These are phyloP conservation scores for Chamaetylas fuelleborni DNA, from an alignment of 2,113 vertebrate genomes.

Conservation along the genomic window DNA sequence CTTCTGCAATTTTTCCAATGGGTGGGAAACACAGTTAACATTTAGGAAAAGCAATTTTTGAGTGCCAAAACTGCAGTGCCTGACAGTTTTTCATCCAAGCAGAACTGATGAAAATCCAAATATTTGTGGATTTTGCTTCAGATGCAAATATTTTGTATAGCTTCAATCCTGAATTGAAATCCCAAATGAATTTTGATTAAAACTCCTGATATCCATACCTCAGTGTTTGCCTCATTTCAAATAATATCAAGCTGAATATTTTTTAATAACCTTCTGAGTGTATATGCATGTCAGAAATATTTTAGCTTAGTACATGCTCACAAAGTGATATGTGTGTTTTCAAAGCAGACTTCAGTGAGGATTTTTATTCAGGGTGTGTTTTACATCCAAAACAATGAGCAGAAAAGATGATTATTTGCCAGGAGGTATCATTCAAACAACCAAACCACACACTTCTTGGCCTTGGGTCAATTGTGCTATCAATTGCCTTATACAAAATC, in stretches of 20 bases:
- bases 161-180: conserved; percentile 15
- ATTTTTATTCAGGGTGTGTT: conserved; percentile 12
- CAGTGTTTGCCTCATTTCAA: conserved; percentile 40
- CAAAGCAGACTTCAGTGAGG: background rate
- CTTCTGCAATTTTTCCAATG: conserved; percentile 64
- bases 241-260: conserved; percentile 20
- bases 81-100: conserved; percentile 62
- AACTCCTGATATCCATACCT: conserved; percentile 36
- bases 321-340: background rate
- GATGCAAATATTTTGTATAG: conserved; percentile 59
- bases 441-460: background rate
- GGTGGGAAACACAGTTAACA: conserved; percentile 68
- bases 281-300: conserved; percentile 15
- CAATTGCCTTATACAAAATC: conserved; percentile 1
- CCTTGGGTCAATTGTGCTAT: background rate
- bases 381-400: background rate
- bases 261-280: conserved; percentile 3
- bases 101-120: conserved; percentile 69
- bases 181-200: conserved; percentile 45
- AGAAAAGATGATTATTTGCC: background rate
- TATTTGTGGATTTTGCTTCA: conserved; percentile 61
- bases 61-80: conserved; percentile 61
- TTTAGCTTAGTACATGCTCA: background rate
- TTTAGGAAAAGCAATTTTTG: conserved; percentile 59
- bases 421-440: background rate